Conservation (phyloP, 2,888 invertebrate genomes). For the Platycnemis pennipes region DNA sequence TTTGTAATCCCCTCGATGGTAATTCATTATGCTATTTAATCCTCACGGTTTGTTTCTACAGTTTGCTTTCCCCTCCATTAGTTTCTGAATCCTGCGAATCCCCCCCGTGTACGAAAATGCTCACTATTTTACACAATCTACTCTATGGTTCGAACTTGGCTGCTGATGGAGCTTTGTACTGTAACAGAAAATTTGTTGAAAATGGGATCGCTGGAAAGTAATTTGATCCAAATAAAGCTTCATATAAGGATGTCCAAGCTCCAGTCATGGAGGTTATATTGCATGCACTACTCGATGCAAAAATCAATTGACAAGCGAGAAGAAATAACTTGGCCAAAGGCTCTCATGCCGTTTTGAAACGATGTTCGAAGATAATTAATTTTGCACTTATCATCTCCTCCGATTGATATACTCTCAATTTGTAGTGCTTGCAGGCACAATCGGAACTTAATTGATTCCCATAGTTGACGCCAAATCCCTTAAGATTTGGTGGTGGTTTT, state of each 20-base stretch:
- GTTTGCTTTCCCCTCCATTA: background rate
- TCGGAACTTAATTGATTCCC: background rate
- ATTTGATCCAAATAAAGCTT: background rate
- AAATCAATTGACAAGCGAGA: background rate
- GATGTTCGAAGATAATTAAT: background rate
- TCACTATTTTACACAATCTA: background rate
- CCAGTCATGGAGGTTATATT: background rate
- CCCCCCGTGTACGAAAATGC: background rate
- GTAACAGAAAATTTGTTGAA: background rate
- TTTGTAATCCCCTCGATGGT: background rate
- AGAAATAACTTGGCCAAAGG: background rate
- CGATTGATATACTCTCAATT: background rate
- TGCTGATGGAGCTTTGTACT: background rate
- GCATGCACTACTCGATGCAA: slow-evolving; percentile 13
- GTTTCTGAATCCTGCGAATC: background rate
- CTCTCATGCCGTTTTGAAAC: background rate
- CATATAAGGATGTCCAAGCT: background rate
- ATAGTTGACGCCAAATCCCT: background rate
- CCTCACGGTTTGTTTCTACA: background rate
- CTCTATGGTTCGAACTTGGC: background rate
- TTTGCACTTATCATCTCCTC: background rate
- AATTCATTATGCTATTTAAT: background rate
- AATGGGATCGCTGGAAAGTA: background rate
- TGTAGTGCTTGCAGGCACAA: background rate
- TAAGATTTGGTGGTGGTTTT: background rate